Conservation (phyloP, 2,888 invertebrate species). For the Automeris io region DNA sequence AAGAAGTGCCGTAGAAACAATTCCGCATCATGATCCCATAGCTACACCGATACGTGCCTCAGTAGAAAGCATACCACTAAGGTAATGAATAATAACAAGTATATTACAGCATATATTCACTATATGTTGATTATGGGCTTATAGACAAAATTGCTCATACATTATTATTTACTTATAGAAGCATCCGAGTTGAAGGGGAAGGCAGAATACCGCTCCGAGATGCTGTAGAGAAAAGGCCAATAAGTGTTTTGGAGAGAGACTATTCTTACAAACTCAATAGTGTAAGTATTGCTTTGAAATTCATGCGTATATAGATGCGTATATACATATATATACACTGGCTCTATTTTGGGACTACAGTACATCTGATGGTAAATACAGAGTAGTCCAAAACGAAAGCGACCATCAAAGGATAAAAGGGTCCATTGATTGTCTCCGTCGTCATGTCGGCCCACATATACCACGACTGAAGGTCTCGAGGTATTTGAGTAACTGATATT, state of each 20-base stretch:
- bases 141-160: slow-evolving; percentile 1
- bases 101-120: neutral
- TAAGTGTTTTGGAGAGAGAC: slow-evolving; percentile 43
- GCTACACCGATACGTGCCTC: slow-evolving; percentile 82
- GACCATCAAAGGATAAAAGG: too few species aligned
- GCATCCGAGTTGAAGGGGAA: slow-evolving; percentile 56
- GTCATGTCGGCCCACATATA: too few species aligned
- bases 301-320: slow-evolving; percentile 12
- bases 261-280: slow-evolving; percentile 41
- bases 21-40: slow-evolving; percentile 57
- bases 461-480: too few species aligned
- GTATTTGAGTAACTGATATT: too few species aligned
- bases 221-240: slow-evolving; percentile 81
- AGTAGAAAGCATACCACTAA: slow-evolving; percentile 83
- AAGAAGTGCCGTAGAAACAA: slow-evolving; percentile 56
- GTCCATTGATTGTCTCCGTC: too few species aligned
- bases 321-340: too few species aligned
- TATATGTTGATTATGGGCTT: too few species aligned
- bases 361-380: too few species aligned
- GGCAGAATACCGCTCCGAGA: slow-evolving; percentile 80
- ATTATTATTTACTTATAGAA: slow-evolving; percentile 28
- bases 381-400: too few species aligned
- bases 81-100: slow-evolving; percentile 33
- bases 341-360: too few species aligned
- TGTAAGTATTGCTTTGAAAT: slow-evolving; percentile 24